phyloP scores from a whole-genome alignment of 2,113 vertebrate species.

The Gallinago media region DNA sequence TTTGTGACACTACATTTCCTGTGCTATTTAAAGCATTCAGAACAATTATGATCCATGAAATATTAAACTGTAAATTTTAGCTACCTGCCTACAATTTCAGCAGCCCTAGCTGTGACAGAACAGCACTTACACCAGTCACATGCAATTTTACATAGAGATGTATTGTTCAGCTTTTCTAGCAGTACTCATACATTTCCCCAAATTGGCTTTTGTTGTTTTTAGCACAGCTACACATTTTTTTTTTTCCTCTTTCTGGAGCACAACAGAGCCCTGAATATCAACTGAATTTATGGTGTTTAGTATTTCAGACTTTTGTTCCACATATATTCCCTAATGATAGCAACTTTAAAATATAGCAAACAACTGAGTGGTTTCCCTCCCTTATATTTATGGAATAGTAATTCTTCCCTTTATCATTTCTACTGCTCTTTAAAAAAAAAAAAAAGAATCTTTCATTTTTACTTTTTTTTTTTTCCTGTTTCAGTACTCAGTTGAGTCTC shows the following conservation, averaged over 20 bases:
- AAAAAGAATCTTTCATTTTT: neutral
- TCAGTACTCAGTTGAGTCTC: slow-evolving; percentile 5
- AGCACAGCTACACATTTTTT: slow-evolving; percentile 21
- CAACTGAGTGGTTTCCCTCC: neutral
- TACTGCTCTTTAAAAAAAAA: neutral
- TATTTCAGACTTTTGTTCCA: slow-evolving; percentile 8
- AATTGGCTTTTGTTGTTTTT: slow-evolving; percentile 27
- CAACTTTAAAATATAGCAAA: neutral
- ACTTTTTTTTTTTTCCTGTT: neutral
- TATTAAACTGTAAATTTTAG: slow-evolving; percentile 68
- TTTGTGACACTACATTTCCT: slow-evolving; percentile 77
- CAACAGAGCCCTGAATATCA: slow-evolving; percentile 3
- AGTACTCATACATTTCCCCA: slow-evolving; percentile 1
- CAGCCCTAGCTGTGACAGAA: slow-evolving; percentile 55
- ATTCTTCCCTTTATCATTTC: neutral
- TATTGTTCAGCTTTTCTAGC: neutral
- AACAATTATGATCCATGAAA: slow-evolving; percentile 73
- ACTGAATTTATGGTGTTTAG: neutral
- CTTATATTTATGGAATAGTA: neutral
- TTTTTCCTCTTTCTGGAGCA: slow-evolving; percentile 19
- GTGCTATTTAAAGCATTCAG: slow-evolving; percentile 72
- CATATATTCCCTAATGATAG: neutral
- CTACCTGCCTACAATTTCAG: slow-evolving; percentile 59
- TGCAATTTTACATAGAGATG: slow-evolving; percentile 6
- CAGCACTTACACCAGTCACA: slow-evolving; percentile 5